Base-by-base conservation (phyloP, 2,888 invertebrate species). In the Lepidonotus clava region DNA sequence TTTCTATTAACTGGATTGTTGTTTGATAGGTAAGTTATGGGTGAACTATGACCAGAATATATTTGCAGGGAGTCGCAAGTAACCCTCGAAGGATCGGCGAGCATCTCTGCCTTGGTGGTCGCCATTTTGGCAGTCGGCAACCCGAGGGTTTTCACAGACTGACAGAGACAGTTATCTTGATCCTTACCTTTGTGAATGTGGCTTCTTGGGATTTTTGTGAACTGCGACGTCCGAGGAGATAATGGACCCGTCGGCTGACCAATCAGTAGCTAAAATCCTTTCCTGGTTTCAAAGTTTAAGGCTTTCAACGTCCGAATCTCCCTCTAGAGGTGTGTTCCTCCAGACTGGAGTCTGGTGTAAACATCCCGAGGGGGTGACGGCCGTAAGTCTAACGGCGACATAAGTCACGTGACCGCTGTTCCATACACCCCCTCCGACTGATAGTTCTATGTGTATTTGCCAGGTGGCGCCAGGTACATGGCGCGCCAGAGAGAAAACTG, bases 81-180 rank as follows among this genome's bases (percentile, higher is more conserved):
- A 46, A 46, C 46, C 8, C 8, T 11, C 46, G 18, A 71, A 2
- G 38, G 71, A 38, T n/a, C n/a, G n/a, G 1, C 6, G 36, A 71
- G 71, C 71, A 71, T 71, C 71, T 71, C 24, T n/a, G 34, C 6
- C 21, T 71, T 71, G 71, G 71, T 71, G 71, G 71, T 71, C 71
- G 71, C 71, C 71, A 71, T 71, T 71, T 71, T 71, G 71, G 66
- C 11, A 32, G 28, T 2, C 61, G 32, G 36, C 71, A 71, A 6
- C 34, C 71, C 36, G 71, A 24, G 36, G 38, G 36, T 18, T 24
- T 34, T 34, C 1, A 34, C 38, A 34, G 8, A 8, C 46, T 18
- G 46, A 11, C 8, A 11, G 46, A 46, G 18, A 71, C 18, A 11
- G 6, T 66, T 0, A 34, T 6, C 8, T 36, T 71, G 14, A 38